phyloP scores from a whole-genome alignment of 2,888 invertebrate genomes.

The Drosophila nr. perissopoda region DNA sequence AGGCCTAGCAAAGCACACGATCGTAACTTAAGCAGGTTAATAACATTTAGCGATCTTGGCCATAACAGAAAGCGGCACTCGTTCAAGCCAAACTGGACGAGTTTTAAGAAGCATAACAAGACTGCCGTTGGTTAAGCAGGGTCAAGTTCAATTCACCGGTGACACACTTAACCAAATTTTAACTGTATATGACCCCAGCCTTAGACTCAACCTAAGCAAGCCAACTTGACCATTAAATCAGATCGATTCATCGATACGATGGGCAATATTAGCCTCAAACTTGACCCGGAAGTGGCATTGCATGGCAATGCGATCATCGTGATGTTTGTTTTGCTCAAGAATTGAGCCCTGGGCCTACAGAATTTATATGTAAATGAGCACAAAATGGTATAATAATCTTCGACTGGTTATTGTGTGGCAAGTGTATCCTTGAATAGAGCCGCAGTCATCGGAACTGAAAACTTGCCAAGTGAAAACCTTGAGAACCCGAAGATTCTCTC shows the following conservation, averaged over 20 bases:
- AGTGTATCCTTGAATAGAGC: slow-evolving; percentile 48
- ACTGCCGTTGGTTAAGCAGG: slow-evolving; percentile 47
- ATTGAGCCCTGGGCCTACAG: slow-evolving; percentile 62
- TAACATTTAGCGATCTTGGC: not conserved
- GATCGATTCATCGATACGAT: slow-evolving; percentile 16
- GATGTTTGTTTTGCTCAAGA: slow-evolving; percentile 56
- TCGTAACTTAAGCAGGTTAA: not conserved
- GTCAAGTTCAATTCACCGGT: slow-evolving; percentile 79
- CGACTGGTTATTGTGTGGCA: slow-evolving; percentile 41
- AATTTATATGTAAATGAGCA: slow-evolving; percentile 71
- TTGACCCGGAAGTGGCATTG: slow-evolving; percentile 69
- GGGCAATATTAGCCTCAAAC: slow-evolving; percentile 27
- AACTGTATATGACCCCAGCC: slow-evolving; percentile 72
- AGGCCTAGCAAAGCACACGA: not conserved
- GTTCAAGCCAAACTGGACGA: slow-evolving; percentile 43
- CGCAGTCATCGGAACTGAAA: slow-evolving; percentile 51
- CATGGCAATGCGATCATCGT: slow-evolving; percentile 26
- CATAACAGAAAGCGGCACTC: slow-evolving; percentile 5
- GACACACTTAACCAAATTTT: slow-evolving; percentile 71
- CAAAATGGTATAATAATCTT: slow-evolving; percentile 52
- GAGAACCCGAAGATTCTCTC: slow-evolving; percentile 33
- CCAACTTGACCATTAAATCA: slow-evolving; percentile 30
- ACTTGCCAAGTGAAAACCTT: slow-evolving; percentile 36
- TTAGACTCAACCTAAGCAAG: slow-evolving; percentile 15
- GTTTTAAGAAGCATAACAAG: slow-evolving; percentile 26